Base-by-base conservation (phyloP, 2,888 invertebrate genomes). In the Drosophila longiperda region DNA sequence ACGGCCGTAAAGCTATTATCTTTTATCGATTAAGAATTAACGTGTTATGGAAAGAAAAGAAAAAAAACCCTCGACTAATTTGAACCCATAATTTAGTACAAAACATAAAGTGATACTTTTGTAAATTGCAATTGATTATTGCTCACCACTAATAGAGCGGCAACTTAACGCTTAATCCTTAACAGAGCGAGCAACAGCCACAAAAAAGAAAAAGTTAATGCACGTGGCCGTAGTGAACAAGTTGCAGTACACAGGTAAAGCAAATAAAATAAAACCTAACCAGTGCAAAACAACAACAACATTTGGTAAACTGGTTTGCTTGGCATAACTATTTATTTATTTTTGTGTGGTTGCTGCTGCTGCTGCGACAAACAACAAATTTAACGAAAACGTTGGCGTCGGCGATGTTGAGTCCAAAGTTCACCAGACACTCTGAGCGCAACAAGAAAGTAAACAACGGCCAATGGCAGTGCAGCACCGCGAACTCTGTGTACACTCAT, bases 261-360 rank as follows among this genome's bases (percentile, higher is more conserved):
- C 32, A 64, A 29, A 5, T 5, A 42, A 49, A 38, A 34, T 54
- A 48, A 5, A 60, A 38, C 15, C 4, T 23, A 55, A 34, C 26
- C 68, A 50, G 38, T 36, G 33, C 48, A 64, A 48, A 58, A 59
- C 32, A 71, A 45, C 60, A 64, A 61, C 50, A 64, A 50, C 52
- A 26, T 26, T 20, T 26, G 34, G 75, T 59, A 73, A 88, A 85
- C 84, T 58, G 84, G 84, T 85, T 85, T 83, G 73, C 53, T 57
- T 73, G 49, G 48, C 29, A 57, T 80, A 73, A 77, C 59, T 58
- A 66, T 83, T 66, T 70, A 64, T 62, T 58, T 66, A 65, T 58
- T 36, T 57, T 59, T 62, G 34, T 53, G 61, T 23, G 57, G 67
- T 53, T 53, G 61, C 34, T 60, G 67, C 58, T 50, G 45, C 45